Percentiles rank a stretch among this genome's conserved stretches.
phyloP scores from a whole-genome alignment of 2,888 invertebrate genomes.

The Agrotis segetum region DNA sequence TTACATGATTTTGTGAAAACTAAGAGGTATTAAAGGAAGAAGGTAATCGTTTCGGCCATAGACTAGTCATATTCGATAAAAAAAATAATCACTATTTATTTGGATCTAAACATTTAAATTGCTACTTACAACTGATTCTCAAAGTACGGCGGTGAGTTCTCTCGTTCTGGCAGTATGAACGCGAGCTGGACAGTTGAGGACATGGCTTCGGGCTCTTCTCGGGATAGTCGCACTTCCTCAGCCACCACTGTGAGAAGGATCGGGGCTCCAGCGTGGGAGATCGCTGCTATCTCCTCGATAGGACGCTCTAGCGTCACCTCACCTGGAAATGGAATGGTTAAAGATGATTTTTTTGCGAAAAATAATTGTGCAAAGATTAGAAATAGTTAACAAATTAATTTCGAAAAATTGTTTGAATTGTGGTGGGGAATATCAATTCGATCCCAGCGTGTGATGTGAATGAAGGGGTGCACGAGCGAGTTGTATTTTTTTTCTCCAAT shows the following conservation, averaged over 20 bases:
- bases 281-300: slow-evolving; percentile 94
- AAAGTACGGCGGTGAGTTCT: slow-evolving; percentile 95
- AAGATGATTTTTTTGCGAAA: no score
- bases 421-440: no score
- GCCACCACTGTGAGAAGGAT: slow-evolving; percentile 96
- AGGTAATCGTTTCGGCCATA: no score
- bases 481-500: not conserved
- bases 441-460: no score
- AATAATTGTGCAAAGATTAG: no score
- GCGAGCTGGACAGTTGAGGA: slow-evolving; percentile 96
- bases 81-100: no score
- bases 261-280: slow-evolving; percentile 95
- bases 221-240: slow-evolving; percentile 94
- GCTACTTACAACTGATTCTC: slow-evolving; percentile 94
- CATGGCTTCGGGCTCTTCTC: slow-evolving; percentile 94
- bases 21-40: no score
- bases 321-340: slow-evolving; percentile 74
- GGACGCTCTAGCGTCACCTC: slow-evolving; percentile 91
- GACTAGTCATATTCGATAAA: no score
- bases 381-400: no score
- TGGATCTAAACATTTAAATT: not conserved
- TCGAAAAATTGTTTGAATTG: no score
- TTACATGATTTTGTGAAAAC: no score
- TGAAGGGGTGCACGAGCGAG: no score
- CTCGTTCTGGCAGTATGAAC: slow-evolving; percentile 94